Evolutionary conservation across 2,113 vertebrate genomes (phyloP).

Genomic region (Sialia sialis): DNA sequence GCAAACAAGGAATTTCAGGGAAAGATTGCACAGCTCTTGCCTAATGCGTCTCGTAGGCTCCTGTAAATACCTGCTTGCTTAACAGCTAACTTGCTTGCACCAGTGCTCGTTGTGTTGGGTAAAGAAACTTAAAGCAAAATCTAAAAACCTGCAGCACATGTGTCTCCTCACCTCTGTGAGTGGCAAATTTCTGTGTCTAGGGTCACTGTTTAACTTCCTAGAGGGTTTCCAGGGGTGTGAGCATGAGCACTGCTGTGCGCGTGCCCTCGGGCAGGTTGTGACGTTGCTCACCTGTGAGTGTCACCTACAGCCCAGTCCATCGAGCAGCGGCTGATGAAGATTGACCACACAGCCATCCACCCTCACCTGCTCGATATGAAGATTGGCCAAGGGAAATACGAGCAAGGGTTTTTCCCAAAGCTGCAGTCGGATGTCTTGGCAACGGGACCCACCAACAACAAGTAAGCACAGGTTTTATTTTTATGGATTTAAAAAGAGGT

Average conservation of each 20-base stretch:
- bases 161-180: background rate
- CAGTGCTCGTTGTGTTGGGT: background rate
- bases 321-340: conserved; percentile 89
- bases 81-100: background rate
- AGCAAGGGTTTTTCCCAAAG: conserved; percentile 93
- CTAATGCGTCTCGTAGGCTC: background rate
- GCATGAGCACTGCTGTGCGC: background rate
- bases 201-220: background rate
- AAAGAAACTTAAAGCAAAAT: background rate
- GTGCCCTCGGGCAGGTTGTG: rapidly evolving
- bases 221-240: background rate
- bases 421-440: conserved; percentile 91
- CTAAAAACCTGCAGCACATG: background rate
- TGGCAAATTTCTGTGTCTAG: background rate
- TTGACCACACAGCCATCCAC: conserved; percentile 94
- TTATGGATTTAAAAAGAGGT: background rate
- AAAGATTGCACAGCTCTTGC: background rate
- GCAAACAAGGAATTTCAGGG: background rate
- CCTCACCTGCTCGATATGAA: conserved; percentile 97
- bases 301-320: conserved; percentile 83
- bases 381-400: conserved; percentile 95
- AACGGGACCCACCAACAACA: conserved; percentile 87
- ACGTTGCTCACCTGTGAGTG: background rate
- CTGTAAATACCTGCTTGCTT: background rate
- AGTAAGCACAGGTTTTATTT: conserved; percentile 75